Percentiles rank a stretch among this genome's conserved stretches.
These are phyloP conservation scores for Rallus limicola DNA, from an alignment of 2,113 vertebrate species.

Conservation along the genomic window DNA sequence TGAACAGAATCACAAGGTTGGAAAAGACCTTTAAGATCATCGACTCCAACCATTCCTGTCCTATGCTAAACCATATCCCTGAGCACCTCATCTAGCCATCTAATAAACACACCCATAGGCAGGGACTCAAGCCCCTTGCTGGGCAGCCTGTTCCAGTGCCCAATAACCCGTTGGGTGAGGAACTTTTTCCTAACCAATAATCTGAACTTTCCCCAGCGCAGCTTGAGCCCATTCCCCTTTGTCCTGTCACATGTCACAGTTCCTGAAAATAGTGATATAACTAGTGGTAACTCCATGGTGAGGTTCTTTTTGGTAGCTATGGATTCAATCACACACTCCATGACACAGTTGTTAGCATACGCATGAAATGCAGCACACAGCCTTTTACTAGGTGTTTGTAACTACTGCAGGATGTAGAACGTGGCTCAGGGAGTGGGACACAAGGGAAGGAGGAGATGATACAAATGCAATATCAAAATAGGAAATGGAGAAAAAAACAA, in stretches of 20 bases:
- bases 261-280: not conserved
- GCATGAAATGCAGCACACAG: not conserved
- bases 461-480: not conserved
- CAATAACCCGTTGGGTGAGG: no score
- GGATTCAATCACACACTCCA: not conserved
- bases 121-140: no score
- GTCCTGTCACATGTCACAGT: no score
- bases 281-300: fast-evolving
- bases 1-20: not conserved
- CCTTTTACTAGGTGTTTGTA: not conserved
- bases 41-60: no score
- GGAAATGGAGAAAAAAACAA: not conserved
- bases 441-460: not conserved
- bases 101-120: no score
- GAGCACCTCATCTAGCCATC: no score
- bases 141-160: no score
- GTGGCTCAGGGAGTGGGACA: not conserved
- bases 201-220: no score
- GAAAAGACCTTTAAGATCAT: no score
- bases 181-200: no score
- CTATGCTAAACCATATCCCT: no score
- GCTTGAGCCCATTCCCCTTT: no score
- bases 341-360: not conserved
- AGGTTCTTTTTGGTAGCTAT: not conserved
- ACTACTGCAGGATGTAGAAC: not conserved